Base-by-base conservation (phyloP, 2,888 invertebrate species). In the Tachystola acroxantha region DNA sequence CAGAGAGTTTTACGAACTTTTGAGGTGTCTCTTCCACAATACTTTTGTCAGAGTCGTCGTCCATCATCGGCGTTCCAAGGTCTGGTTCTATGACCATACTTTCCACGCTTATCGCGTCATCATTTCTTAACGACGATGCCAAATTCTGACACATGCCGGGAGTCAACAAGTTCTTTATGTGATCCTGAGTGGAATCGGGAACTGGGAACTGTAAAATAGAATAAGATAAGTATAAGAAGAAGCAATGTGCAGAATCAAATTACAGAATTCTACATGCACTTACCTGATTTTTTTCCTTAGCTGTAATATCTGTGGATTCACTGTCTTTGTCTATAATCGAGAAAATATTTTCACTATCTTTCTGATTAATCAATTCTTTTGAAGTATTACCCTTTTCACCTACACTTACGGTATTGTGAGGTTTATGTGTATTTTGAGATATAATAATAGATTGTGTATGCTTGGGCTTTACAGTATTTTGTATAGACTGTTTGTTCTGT, bases 1-100 rank as follows among this genome's bases (percentile, higher is more conserved):
- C n/a, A n/a, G n/a, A 2, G 1, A 2, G 11, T 32, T 25, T 20
- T 39, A 63, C 72, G 45, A 61, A 88, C 87, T 86, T 86, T 53
- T 87, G 86, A 38, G 87, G 87, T 34, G 87, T 88, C 39, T 86
- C 87, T 55, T 87, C 87, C 13, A 86, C 80, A 16, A 86, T 62
- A 55, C 79, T 78, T 42, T 60, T 67, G 45, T 80, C 81, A 25
- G 71, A 77, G 44, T 72, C 78, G 41, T 78, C 74, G 46, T 59
- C 51, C 3, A 57, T 42, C 31, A 48, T 32, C 28, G 70, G 66
- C 40, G 75, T 63, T 32, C 57, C 43, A 1, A 53, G 30, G 11
- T 50, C 45, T 13, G 36, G 37, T 11, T 43, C 48, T 10, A 34
- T 7, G 19, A 27, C 11, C 7, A 45, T 37, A 1, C 43, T 16